phyloP scores from a whole-genome alignment of 2,888 invertebrate species.

The Mayetiola destructor region DNA sequence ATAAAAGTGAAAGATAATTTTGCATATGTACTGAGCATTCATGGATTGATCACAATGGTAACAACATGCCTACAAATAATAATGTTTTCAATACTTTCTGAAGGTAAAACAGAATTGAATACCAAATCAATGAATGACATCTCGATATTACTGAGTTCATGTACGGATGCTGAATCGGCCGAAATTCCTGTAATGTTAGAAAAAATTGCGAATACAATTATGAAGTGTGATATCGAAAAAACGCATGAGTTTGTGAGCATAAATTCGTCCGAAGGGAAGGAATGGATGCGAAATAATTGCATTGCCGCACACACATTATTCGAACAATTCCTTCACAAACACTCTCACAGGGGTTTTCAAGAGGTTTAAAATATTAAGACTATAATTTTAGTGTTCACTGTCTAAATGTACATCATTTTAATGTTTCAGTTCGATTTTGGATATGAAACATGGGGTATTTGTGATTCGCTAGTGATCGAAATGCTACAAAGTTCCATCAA shows the following conservation, averaged over 20 bases:
- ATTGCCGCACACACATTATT: slow-evolving; percentile 38
- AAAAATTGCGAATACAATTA: slow-evolving; percentile 35
- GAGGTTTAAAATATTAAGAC: slow-evolving; percentile 35
- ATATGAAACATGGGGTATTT: slow-evolving; percentile 50
- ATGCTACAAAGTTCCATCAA: slow-evolving; percentile 43
- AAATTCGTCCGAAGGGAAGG: slow-evolving; percentile 37
- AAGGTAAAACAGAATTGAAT: slow-evolving; percentile 39
- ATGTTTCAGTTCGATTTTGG: slow-evolving; percentile 49
- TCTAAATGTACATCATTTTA: background rate
- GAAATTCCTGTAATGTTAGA: slow-evolving; percentile 49
- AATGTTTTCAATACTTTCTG: slow-evolving; percentile 1
- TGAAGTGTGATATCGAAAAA: slow-evolving; percentile 31
- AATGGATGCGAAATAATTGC: slow-evolving; percentile 45
- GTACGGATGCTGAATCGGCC: slow-evolving; percentile 54
- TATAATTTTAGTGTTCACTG: background rate
- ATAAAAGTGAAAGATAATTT: background rate
- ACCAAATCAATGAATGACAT: slow-evolving; percentile 54
- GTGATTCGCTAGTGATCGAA: slow-evolving; percentile 44
- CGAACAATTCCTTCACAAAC: slow-evolving; percentile 44
- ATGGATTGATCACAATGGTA: background rate
- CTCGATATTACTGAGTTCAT: slow-evolving; percentile 49
- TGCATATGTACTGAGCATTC: slow-evolving; percentile 18
- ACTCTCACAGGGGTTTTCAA: slow-evolving; percentile 55
- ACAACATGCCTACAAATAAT: slow-evolving; percentile 9
- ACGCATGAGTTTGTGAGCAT: slow-evolving; percentile 38